Percentiles rank a stretch among this genome's conserved stretches.
These are phyloP conservation scores for Heliocidaris tuberculata DNA, from an alignment of 35 echinoderm and acorn worm species.

Conservation along the genomic window DNA sequence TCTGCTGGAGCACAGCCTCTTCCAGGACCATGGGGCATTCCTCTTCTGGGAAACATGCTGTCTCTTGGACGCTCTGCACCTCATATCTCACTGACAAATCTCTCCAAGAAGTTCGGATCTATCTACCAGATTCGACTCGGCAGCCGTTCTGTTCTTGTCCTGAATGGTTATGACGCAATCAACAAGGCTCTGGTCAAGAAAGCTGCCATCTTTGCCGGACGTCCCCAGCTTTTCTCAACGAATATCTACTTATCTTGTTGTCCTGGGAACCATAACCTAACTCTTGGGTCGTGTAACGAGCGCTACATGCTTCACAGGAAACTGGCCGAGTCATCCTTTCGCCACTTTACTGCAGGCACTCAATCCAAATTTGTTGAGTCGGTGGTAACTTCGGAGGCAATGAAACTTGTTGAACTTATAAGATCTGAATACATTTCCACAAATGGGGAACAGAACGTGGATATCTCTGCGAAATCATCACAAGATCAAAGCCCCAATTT, in stretches of 20 bases:
- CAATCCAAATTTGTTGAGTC: slow-evolving; percentile 53
- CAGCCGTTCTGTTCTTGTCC: slow-evolving; percentile 66
- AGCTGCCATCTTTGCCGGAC: slow-evolving; percentile 67
- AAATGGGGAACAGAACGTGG: background rate
- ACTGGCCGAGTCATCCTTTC: slow-evolving; percentile 55
- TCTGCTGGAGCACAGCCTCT: background rate
- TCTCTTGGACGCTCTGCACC: slow-evolving; percentile 53
- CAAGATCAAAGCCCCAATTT: background rate
- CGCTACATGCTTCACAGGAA: slow-evolving; percentile 76
- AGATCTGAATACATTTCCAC: background rate
- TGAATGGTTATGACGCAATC: slow-evolving; percentile 73
- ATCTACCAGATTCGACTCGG: slow-evolving; percentile 78
- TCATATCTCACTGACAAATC: slow-evolving; percentile 35
- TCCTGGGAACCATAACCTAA: background rate
- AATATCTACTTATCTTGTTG: no score
- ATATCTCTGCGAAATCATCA: slow-evolving; percentile 26
- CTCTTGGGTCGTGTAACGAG: slow-evolving; percentile 45
- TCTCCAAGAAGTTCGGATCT: slow-evolving; percentile 71
- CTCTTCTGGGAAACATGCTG: slow-evolving; percentile 75
- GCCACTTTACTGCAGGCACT: slow-evolving; percentile 65
- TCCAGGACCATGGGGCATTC: slow-evolving; percentile 75
- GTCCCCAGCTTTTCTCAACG: slow-evolving; percentile 53
- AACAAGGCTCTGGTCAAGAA: slow-evolving; percentile 73
- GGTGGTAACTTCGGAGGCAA: slow-evolving; percentile 54
- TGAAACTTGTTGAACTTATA: slow-evolving; percentile 51